A percentile compares a stretch with the other conserved stretches of the same genome.
Conservation (phyloP, 2,113 vertebrate species). For the Cyprinus carpio region DNA sequence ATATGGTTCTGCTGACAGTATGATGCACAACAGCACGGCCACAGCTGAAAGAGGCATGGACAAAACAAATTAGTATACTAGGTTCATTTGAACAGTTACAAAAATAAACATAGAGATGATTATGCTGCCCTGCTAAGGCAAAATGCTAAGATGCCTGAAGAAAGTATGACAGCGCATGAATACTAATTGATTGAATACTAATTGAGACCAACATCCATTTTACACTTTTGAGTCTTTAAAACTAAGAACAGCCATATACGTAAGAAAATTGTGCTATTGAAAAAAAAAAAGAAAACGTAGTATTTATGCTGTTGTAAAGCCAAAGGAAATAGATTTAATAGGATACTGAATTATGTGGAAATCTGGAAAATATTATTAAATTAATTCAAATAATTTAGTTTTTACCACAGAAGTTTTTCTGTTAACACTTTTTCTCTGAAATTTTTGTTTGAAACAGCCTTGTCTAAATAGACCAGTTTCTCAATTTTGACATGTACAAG, state of each 20-base stretch:
- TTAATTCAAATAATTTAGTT: too few relatives aligned
- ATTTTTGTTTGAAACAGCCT: background rate
- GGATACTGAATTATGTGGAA: background rate
- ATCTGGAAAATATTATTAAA: too few relatives aligned
- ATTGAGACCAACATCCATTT: too few relatives aligned
- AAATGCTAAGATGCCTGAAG: too few relatives aligned
- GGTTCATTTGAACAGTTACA: background rate
- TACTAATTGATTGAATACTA: too few relatives aligned
- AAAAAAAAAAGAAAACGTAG: background rate
- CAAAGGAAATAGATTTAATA: background rate
- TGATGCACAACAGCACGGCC: background rate
- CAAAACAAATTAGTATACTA: background rate
- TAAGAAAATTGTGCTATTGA: background rate
- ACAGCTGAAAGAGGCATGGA: background rate
- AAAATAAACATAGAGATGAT: too few relatives aligned
- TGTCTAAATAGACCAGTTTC: background rate
- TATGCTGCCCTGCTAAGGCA: too few relatives aligned
- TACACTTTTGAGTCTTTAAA: too few relatives aligned
- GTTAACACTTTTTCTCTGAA: too few relatives aligned
- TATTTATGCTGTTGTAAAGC: background rate
- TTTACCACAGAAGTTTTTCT: too few relatives aligned
- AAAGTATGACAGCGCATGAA: too few relatives aligned
- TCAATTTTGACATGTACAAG: background rate
- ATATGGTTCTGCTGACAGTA: background rate
- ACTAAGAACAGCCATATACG: too few relatives aligned